Conservation (phyloP, 2,797 vertebrate genomes). For the Decapterus maruadsi region DNA sequence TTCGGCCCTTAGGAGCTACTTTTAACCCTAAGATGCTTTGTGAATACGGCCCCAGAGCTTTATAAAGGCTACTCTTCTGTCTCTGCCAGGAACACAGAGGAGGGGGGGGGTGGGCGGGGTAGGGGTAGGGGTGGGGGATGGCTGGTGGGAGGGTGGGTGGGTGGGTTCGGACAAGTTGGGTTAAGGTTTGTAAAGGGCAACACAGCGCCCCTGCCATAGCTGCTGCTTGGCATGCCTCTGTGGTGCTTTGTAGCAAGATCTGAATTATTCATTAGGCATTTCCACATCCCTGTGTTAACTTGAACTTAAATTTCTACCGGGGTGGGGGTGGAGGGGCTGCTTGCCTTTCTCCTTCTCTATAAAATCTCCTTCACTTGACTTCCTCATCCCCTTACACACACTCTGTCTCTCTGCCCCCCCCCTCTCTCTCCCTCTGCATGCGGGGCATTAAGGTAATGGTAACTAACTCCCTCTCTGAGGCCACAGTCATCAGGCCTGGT, state of each 20-base stretch:
- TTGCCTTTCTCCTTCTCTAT: constrained; percentile 29
- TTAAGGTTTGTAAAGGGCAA: constrained; percentile 68
- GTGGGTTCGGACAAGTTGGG: constrained; percentile 29
- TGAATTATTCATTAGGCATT: constrained; percentile 77
- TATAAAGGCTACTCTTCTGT: constrained; percentile 34
- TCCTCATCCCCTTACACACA: neutral
- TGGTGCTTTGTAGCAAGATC: constrained; percentile 42
- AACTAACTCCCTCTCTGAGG: constrained; percentile 56
- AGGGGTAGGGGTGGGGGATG: too few species aligned
- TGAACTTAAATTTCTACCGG: constrained; percentile 51
- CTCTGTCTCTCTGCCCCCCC: neutral
- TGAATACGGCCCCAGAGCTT: too few species aligned
- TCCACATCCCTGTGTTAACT: constrained; percentile 59
- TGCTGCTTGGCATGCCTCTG: constrained; percentile 62
- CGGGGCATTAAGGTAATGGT: constrained; percentile 55
- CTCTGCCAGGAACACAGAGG: constrained; percentile 54
- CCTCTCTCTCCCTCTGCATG: constrained; percentile 3
- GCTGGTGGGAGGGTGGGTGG: neutral
- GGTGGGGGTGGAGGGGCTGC: neutral
- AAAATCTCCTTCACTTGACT: constrained; percentile 45
- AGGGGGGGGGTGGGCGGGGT: neutral
- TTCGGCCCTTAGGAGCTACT: too few species aligned
- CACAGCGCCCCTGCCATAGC: constrained; percentile 49
- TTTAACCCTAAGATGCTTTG: too few species aligned
- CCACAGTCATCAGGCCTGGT: constrained; percentile 65